Conservation (phyloP, 2,797 vertebrate species). For the Pangasius krempfi region DNA sequence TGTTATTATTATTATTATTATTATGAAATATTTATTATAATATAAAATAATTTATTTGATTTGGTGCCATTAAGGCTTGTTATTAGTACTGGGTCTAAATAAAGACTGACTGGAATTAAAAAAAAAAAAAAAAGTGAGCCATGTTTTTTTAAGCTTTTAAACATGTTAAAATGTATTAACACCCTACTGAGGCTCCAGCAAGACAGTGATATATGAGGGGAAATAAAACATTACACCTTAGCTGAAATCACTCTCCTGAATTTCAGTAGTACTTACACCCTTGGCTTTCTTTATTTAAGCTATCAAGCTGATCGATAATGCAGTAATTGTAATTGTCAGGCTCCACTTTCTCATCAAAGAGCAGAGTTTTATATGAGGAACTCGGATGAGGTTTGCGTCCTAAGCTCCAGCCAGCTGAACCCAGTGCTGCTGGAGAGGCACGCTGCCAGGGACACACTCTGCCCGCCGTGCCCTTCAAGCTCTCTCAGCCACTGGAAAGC, state of each 20-base stretch:
- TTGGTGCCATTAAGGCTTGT: neutral
- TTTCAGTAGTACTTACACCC: slow-evolving; percentile 22
- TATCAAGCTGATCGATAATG: slow-evolving; percentile 41
- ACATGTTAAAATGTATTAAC: neutral
- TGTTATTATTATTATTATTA: neutral
- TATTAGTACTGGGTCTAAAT: neutral
- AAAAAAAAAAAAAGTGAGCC: neutral
- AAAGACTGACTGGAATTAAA: neutral
- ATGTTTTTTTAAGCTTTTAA: neutral
- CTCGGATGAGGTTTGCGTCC: slow-evolving; percentile 22
- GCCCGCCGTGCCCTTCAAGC: slow-evolving; percentile 37
- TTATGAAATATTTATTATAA: neutral
- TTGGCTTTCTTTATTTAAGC: slow-evolving; percentile 47
- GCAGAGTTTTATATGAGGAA: slow-evolving; percentile 30
- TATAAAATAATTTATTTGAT: neutral
- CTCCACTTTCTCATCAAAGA: slow-evolving; percentile 32
- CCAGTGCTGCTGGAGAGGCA: neutral
- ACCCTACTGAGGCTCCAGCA: neutral
- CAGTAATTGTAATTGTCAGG: slow-evolving; percentile 40
- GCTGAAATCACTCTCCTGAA: slow-evolving; percentile 32
- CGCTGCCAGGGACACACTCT: slow-evolving; percentile 29
- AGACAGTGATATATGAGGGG: slow-evolving; percentile 19
- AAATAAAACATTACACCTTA: slow-evolving; percentile 37
- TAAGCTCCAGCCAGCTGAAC: slow-evolving; percentile 26
- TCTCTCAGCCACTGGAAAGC: slow-evolving; percentile 38